Percentiles rank a stretch among this genome's conserved stretches.
Evolutionary conservation across 1,140 invertebrate genomes (phyloP).

Genomic region (Chionoecetes opilio): DNA sequence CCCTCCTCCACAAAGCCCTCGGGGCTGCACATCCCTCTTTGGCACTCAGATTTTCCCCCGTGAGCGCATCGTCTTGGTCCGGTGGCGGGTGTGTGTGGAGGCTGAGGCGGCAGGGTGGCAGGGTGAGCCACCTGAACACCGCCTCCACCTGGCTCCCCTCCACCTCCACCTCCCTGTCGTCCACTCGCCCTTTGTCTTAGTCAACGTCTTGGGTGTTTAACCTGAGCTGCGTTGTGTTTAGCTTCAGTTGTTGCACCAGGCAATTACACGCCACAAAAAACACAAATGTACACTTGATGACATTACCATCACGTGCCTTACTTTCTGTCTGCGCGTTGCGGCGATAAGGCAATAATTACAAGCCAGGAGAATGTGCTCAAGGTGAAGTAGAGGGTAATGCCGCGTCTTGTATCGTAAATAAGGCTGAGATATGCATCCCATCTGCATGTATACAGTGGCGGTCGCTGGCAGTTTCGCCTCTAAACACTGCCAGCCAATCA

Average conservation of each 20-base stretch:
- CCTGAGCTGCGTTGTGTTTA: conserved; percentile 19
- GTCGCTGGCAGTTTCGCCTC: conserved; percentile 59
- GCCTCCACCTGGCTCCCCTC: too few relatives aligned
- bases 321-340: not conserved
- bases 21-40: not conserved
- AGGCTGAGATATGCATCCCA: conserved; percentile 1
- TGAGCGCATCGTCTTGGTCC: not conserved
- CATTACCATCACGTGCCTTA: not conserved
- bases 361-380: not conserved
- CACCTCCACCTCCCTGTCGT: not conserved
- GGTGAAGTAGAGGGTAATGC: not conserved
- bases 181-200: not conserved
- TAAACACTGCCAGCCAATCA: conserved; percentile 77
- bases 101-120: not conserved
- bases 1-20: not conserved
- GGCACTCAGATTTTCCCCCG: not conserved
- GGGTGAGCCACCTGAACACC: not conserved
- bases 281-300: not conserved
- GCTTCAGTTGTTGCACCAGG: not conserved
- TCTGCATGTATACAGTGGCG: conserved; percentile 42
- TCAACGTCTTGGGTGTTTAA: conserved; percentile 34
- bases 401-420: not conserved
- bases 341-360: not conserved
- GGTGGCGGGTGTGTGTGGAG: not conserved
- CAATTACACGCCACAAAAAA: conserved; percentile 11